Evolutionary conservation across 2,113 vertebrate genomes (phyloP).

Genomic region (Narcine bancroftii): DNA sequence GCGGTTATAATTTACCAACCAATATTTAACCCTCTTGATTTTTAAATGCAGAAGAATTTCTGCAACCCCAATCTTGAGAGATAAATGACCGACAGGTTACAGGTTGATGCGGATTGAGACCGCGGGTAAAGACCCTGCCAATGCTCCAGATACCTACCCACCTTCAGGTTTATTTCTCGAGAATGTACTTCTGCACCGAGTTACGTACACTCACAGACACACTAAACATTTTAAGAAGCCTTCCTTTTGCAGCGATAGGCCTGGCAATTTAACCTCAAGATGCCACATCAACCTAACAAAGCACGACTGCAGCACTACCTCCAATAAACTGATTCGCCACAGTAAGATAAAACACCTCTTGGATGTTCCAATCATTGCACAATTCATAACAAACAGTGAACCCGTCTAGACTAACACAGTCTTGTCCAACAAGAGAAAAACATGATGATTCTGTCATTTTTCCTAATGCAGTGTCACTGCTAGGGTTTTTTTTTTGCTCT

Average conservation of each 20-base stretch:
- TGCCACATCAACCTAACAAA: slow-evolving; percentile 29
- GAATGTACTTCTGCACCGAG: not conserved
- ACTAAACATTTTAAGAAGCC: not conserved
- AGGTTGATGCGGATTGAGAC: not conserved
- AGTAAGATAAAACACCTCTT: slow-evolving; percentile 11
- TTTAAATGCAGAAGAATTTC: not conserved
- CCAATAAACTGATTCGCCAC: slow-evolving; percentile 27
- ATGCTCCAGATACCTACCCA: not conserved
- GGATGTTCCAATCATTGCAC: not conserved
- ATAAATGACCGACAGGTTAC: not conserved
- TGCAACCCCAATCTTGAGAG: not conserved
- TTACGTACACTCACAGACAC: not conserved
- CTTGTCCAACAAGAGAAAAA: not conserved
- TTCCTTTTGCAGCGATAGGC: not conserved
- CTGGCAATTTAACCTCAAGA: not conserved
- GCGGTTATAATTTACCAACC: not conserved
- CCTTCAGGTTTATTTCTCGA: not conserved
- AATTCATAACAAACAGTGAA: not conserved
- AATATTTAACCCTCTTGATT: not conserved
- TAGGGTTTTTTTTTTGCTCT: not conserved
- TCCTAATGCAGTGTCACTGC: not conserved
- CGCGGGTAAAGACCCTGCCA: not conserved
- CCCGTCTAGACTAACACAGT: not conserved
- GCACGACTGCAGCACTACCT: slow-evolving; percentile 11
- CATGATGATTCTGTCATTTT: not conserved